Conservation (phyloP, 2,113 vertebrate species). For the Ophthalmolycus amberensis region DNA sequence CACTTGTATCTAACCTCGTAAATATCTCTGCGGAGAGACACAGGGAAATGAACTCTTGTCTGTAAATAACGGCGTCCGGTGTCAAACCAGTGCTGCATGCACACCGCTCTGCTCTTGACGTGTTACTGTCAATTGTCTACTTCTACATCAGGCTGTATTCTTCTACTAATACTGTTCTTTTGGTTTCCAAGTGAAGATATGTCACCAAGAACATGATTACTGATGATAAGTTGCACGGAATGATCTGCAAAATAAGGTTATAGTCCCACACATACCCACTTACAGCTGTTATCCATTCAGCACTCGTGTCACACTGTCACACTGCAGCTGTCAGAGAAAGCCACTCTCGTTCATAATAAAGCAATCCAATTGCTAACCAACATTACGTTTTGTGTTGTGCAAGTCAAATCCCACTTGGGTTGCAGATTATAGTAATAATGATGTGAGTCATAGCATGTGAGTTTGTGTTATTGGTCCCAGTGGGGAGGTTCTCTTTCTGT, state of each 20-base stretch:
- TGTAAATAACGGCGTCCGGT: constrained; percentile 22
- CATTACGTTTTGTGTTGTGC: not conserved
- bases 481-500: not conserved
- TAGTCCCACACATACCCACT: not conserved
- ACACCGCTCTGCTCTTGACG: constrained; percentile 19
- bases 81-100: not conserved
- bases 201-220: not conserved
- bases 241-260: not conserved
- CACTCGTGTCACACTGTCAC: not conserved
- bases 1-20: constrained; percentile 36
- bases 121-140: not conserved
- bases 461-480: not conserved
- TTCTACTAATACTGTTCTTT: not conserved
- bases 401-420: not conserved
- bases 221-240: not conserved
- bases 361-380: not conserved
- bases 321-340: constrained; percentile 3
- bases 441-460: not conserved
- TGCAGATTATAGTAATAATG: constrained; percentile 26
- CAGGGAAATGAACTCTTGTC: constrained; percentile 38
- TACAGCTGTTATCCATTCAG: constrained; percentile 9
- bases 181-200: not conserved
- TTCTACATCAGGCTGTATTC: not conserved
- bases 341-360: constrained; percentile 5
- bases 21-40: constrained; percentile 39